phyloP scores from a whole-genome alignment of 2,797 vertebrate species.

The Oreortyx pictus region DNA sequence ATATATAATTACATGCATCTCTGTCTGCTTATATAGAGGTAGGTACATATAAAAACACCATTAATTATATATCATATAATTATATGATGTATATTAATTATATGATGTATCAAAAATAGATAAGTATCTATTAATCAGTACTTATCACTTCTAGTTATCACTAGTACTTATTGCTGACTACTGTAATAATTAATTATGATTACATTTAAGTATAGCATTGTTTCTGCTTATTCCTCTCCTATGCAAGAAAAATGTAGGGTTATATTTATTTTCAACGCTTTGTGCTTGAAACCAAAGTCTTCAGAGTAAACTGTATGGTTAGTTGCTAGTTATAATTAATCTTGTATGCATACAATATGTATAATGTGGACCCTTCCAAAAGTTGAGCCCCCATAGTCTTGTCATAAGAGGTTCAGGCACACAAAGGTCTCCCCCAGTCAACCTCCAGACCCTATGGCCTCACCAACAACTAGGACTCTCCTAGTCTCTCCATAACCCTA shows the following conservation, averaged over 20 bases:
- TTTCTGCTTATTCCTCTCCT: not conserved
- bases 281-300: not conserved
- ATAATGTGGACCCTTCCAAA: not conserved
- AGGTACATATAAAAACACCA: not conserved
- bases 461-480: not conserved
- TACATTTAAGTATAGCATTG: not conserved
- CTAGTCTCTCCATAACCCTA: not conserved
- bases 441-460: not conserved
- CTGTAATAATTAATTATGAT: not conserved
- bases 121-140: not conserved
- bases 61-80: not conserved
- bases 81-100: not conserved
- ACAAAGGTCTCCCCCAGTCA: rapidly evolving
- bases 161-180: not conserved
- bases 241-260: not conserved
- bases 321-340: not conserved
- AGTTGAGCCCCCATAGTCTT: not conserved
- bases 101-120: not conserved
- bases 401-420: not conserved
- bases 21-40: not conserved
- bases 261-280: not conserved
- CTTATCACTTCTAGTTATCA: not conserved
- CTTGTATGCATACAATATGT: not conserved
- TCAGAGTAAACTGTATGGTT: not conserved
- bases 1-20: not conserved